Percentiles rank a stretch among this genome's conserved stretches.
Evolutionary conservation across 2,888 invertebrate species (phyloP).

Genomic region (Agapostemon virescens): DNA sequence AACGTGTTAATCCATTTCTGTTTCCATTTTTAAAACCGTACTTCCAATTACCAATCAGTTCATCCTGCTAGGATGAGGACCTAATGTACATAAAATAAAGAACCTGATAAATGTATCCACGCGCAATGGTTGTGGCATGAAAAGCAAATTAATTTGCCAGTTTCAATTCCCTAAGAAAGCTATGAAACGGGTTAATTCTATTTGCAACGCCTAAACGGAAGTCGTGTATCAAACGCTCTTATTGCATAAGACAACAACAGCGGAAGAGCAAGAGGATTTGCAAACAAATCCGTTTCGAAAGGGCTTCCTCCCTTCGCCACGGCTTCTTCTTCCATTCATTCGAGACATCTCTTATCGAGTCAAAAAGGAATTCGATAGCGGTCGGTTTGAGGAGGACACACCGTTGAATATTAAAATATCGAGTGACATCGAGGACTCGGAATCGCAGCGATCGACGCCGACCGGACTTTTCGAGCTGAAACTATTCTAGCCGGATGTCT

Average conservation of each 20-base stretch:
- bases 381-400: background rate
- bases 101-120: too few relatives aligned
- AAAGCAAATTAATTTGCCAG: too few relatives aligned
- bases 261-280: background rate
- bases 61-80: too few relatives aligned
- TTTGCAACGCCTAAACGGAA: background rate
- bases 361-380: slow-evolving; percentile 2
- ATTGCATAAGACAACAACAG: background rate
- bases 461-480: slow-evolving; percentile 23
- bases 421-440: slow-evolving; percentile 26
- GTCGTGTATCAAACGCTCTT: background rate
- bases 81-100: too few relatives aligned
- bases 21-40: too few relatives aligned
- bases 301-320: background rate
- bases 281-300: background rate
- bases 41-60: background rate
- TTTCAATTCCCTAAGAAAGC: background rate
- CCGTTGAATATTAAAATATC: slow-evolving; percentile 48
- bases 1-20: too few relatives aligned
- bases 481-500: slow-evolving; percentile 41
- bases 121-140: too few relatives aligned
- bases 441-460: slow-evolving; percentile 38
- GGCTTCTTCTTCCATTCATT: background rate
- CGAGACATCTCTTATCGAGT: background rate
- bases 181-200: background rate